Evolutionary conservation across 2,888 invertebrate genomes (phyloP), one percentile per base, ranked within the genome.

Genomic region (Dynastes grantii): DNA sequence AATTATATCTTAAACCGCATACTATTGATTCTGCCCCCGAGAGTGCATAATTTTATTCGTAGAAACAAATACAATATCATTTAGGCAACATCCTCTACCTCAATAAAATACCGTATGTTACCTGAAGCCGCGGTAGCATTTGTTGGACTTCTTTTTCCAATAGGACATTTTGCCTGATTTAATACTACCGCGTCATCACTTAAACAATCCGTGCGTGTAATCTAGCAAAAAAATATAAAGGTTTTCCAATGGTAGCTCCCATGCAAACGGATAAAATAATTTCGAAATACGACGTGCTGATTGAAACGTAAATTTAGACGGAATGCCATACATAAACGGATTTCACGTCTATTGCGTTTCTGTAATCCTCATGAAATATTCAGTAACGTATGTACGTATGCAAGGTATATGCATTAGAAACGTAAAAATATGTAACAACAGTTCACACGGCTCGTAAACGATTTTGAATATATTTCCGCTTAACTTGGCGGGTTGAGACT

Each of bases 81-180:
- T 37, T 37, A 37, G 37, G 5, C 37, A 37, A 55, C 32, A 70
- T 70, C 32, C 29, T 53, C 29, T 53, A 70, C 27, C 16, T 51
- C 32, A 70, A 70, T 37, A 16, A 53, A 70, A 70, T 32, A 49
- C 16, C 37, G 6, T 37, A 16, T 55, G 71, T 71, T 71, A 55
- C 71, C 37, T 32, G 70, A 71, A 55, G 55, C 55, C 70, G 8
- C 16, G 70, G 13, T 32, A 32, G 37, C 71, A 71, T 49, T 71
- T 71, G 32, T n/a, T 32, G 0, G 71, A 55, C 22, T 71, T 71
- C 71, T 13, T 71, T 71, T 58, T 53, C 29, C 71, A 71, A 71
- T 71, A 71, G 45, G 37, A 27, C 1, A 16, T 13, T 53, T 49
- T 49, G 22, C 32, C 29, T 32, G 55, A 58, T 55, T 71, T 55